A percentile compares a stretch with the other conserved stretches of the same genome.
phyloP scores from a whole-genome alignment of 2,888 invertebrate species.

The Helleia helle region DNA sequence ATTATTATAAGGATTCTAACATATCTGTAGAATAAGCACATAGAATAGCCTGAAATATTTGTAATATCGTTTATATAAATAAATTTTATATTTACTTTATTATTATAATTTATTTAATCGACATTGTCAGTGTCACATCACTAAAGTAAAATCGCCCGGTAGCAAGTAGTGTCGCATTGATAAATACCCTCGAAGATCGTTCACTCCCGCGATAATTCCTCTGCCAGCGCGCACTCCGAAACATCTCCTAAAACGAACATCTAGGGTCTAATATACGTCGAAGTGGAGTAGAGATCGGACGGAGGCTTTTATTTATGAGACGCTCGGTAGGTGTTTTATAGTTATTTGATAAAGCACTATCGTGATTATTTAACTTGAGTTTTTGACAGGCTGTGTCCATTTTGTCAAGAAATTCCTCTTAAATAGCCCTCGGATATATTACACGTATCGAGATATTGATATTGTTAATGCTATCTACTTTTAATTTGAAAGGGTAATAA shows the following conservation, averaged over 20 bases:
- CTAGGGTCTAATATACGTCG: conserved; percentile 28
- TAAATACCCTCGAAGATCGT: conserved; percentile 72
- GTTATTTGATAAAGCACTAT: conserved; percentile 70
- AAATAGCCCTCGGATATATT: conserved; percentile 7
- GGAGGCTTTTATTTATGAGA: conserved; percentile 58
- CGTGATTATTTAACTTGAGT: conserved; percentile 65
- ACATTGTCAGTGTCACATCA: conserved; percentile 15
- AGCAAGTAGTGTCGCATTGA: conserved; percentile 70
- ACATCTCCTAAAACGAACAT: conserved; percentile 21
- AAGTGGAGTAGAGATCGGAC: conserved; percentile 25
- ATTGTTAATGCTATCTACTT: no score
- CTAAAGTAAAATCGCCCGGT: conserved; percentile 62
- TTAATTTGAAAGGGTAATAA: no score
- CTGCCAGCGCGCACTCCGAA: conserved; percentile 33
- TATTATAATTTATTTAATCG: neutral
- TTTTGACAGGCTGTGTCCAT: conserved; percentile 54
- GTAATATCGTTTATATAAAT: no score
- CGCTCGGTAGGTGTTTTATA: conserved; percentile 64
- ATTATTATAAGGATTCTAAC: no score
- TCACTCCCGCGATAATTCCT: conserved; percentile 65
- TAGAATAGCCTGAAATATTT: no score
- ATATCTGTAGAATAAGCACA: no score
- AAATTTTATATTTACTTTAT: no score
- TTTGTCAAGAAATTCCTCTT: conserved; percentile 27
- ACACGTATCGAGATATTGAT: conserved; percentile 1